phyloP scores from a whole-genome alignment of 2,888 invertebrate species.

The Ceramica pisi region DNA sequence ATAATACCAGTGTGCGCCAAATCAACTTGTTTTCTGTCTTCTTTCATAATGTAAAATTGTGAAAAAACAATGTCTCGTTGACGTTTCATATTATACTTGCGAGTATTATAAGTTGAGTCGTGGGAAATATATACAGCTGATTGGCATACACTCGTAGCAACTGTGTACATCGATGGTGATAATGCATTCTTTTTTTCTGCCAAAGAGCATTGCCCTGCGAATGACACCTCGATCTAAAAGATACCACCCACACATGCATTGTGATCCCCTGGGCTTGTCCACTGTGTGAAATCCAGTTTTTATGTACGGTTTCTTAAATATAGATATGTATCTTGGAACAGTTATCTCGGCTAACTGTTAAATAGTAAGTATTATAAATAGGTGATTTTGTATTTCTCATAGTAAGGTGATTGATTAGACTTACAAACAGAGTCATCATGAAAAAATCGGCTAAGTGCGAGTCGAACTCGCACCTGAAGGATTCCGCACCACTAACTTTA shows the following conservation, averaged over 20 bases:
- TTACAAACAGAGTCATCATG: not conserved
- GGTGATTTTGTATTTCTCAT: not conserved
- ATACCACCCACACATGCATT: slow-evolving; percentile 59
- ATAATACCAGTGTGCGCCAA: no score
- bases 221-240: slow-evolving; percentile 10
- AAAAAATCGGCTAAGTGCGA: no score
- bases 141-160: slow-evolving; percentile 12
- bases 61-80: not conserved
- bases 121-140: slow-evolving; percentile 13
- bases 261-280: slow-evolving; percentile 37
- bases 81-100: slow-evolving; percentile 6
- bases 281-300: slow-evolving; percentile 33
- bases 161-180: slow-evolving; percentile 4
- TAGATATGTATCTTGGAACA: slow-evolving; percentile 37
- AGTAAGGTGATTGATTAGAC: not conserved
- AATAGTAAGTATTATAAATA: not conserved
- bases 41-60: not conserved
- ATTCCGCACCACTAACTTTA: no score
- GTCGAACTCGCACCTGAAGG: no score
- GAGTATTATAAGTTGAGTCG: slow-evolving; percentile 6
- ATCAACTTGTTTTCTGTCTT: no score
- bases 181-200: slow-evolving; percentile 27
- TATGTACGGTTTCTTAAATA: slow-evolving; percentile 5
- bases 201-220: slow-evolving; percentile 54
- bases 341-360: slow-evolving; percentile 37